Evolutionary conservation across 2,888 invertebrate genomes (phyloP), one percentile per base, ranked within the genome.

Genomic region (Ptilodon capucinus): DNA sequence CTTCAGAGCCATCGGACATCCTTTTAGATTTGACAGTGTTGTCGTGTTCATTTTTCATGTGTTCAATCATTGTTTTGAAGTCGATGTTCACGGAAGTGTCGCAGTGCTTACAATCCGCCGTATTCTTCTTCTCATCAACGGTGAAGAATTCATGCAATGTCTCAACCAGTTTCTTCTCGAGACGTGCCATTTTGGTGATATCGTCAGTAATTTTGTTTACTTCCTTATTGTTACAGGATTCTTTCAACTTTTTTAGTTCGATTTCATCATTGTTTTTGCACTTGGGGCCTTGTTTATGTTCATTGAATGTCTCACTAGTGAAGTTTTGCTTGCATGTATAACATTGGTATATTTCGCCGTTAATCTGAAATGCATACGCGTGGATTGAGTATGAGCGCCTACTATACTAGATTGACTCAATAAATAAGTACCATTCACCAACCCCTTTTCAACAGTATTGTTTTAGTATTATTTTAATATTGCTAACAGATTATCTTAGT

Each of bases 311-410:
- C 2, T 47, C 42, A 8, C 48, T 52, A 0, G 56, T 38, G 34
- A 70, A 63, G 41, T 57, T 55, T 42, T 64, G 61, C 34, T 73
- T 74, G 53, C 86, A 86, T n/a, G 56, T 52, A 23, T 83, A 85
- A 50, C 86, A 86, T 52, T 76, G 80, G 42, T 72, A 71, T 1
- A 41, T 61, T 1, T 72, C 50, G 3, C 57, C 51, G 21, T 70
- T 61, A 9, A 80, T 59, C 86, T 86, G 71, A 38, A 81, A 79
- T 25, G 23, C n/a, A 14, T n/a, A 3, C 23, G 8, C 23, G 8
- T 23, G 4, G 8, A 23, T n/a, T n/a, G n/a, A n/a, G n/a, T n/a
- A n/a, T n/a, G n/a, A n/a, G n/a, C n/a, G n/a, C n/a, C n/a, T n/a
- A n/a, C n/a, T n/a, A n/a, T n/a, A n/a, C n/a, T n/a, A n/a, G n/a